phyloP scores from a whole-genome alignment of 2,113 vertebrate genomes.

The Saguinus imperator region DNA sequence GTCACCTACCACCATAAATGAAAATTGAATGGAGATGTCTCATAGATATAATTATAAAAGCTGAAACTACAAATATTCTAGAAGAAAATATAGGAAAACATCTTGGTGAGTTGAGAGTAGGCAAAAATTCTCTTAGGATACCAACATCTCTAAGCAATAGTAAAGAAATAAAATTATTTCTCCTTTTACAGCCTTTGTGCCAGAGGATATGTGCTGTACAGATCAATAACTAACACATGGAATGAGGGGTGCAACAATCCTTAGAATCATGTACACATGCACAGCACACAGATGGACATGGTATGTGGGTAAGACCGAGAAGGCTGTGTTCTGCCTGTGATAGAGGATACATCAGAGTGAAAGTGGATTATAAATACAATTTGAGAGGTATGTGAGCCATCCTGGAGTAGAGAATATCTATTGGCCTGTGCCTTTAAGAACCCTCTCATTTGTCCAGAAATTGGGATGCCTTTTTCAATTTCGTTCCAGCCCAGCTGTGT shows the following conservation, averaged over 20 bases:
- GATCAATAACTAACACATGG: background rate
- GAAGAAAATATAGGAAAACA: background rate
- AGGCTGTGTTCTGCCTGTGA: background rate
- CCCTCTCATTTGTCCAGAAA: background rate
- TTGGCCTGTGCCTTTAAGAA: background rate
- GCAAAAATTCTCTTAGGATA: background rate
- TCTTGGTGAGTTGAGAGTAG: background rate
- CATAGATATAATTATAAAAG: background rate
- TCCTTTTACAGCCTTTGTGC: background rate
- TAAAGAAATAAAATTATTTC: background rate
- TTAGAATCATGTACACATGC: background rate
- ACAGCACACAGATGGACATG: background rate
- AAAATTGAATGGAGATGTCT: background rate
- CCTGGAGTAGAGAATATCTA: background rate
- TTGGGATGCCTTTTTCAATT: background rate
- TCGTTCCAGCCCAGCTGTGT: no score
- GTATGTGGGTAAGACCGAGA: background rate
- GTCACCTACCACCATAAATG: background rate
- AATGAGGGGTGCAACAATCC: background rate
- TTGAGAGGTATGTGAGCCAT: background rate
- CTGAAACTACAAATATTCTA: background rate
- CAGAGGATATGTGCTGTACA: no score
- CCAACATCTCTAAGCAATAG: background rate
- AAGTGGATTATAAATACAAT: background rate
- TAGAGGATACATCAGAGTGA: background rate